phyloP scores from a whole-genome alignment of 1,140 invertebrate genomes.

The Trachymyrmex septentrionalis region DNA sequence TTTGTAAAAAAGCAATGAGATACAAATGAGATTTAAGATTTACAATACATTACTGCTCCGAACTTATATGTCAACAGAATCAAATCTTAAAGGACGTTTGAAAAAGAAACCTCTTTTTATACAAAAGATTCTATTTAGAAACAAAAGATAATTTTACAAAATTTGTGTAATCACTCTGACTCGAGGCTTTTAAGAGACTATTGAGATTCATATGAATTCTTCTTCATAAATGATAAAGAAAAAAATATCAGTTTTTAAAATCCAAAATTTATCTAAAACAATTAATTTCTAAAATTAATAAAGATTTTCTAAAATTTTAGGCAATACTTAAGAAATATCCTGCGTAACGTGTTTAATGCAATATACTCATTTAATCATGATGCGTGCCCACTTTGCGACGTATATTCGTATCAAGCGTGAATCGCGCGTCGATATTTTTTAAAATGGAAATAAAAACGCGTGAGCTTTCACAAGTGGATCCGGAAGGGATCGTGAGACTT shows the following conservation, averaged over 20 bases:
- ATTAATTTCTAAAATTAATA: neutral
- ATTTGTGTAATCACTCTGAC: neutral
- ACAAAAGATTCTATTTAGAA: neutral
- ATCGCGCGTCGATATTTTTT: conserved; percentile 17
- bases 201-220: neutral
- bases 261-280: too few relatives aligned
- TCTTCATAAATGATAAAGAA: neutral
- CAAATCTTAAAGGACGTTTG: too few relatives aligned
- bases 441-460: neutral
- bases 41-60: too few relatives aligned
- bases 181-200: neutral
- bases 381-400: conserved; percentile 27
- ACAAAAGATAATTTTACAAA: neutral
- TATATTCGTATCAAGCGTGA: neutral
- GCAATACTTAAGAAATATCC: neutral
- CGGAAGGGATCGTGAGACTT: conserved; percentile 45
- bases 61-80: too few relatives aligned
- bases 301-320: neutral
- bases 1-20: neutral
- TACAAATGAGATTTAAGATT: neutral
- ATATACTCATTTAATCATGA: neutral
- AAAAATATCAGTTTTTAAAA: too few relatives aligned
- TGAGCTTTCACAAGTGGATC: conserved; percentile 33
- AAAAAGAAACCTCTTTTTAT: neutral
- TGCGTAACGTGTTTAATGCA: conserved; percentile 12